These are phyloP conservation scores for Palythoa grandis DNA, from an alignment of 92 coral and sea anemone genomes.

Conservation along the genomic window DNA sequence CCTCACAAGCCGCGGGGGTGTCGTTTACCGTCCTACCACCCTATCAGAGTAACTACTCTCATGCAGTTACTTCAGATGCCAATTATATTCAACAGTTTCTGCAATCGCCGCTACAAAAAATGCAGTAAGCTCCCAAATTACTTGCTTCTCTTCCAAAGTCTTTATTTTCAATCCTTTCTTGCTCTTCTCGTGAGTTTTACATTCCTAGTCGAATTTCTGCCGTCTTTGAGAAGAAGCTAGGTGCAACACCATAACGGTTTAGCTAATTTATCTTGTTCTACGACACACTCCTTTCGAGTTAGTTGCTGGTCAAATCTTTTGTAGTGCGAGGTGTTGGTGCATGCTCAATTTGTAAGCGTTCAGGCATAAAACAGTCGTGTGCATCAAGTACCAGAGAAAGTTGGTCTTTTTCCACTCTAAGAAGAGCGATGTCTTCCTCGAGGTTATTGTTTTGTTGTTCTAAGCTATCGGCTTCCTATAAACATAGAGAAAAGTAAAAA, in stretches of 20 bases:
- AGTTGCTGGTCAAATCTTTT: neutral
- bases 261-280: neutral
- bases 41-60: too few relatives aligned
- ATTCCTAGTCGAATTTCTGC: too few relatives aligned
- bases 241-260: neutral
- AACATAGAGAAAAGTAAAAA: neutral
- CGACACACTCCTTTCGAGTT: neutral
- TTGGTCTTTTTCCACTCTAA: conserved; percentile 21
- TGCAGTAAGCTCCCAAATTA: too few relatives aligned
- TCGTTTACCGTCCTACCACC: too few relatives aligned
- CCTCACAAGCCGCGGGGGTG: too few relatives aligned
- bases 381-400: conserved; percentile 20
- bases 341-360: conserved; percentile 5
- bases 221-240: too few relatives aligned
- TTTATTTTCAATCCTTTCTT: too few relatives aligned
- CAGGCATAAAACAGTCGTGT: conserved; percentile 24
- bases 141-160: too few relatives aligned
- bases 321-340: neutral
- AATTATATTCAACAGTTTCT: too few relatives aligned
- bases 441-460: conserved; percentile 36
- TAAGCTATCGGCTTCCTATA: conserved; percentile 33
- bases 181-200: too few relatives aligned
- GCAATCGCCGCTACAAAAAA: too few relatives aligned
- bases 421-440: conserved; percentile 37
- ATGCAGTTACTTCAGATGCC: too few relatives aligned